Base-by-base conservation (phyloP, 1,140 invertebrate species). In the fruit fly (Drosophila melanogaster) region DNA sequence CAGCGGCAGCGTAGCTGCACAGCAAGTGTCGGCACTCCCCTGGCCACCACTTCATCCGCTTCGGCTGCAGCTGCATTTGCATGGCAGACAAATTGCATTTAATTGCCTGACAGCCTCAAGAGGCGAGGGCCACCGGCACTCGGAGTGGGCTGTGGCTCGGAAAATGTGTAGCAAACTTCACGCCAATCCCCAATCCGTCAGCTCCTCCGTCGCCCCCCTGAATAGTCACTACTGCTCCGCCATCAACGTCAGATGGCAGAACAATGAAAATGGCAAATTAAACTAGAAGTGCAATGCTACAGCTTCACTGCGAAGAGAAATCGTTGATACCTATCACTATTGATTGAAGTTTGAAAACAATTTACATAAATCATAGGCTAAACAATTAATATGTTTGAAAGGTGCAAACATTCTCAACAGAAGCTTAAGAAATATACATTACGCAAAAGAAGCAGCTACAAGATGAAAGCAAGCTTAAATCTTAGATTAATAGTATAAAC, bases 61-160 rank as follows among this genome's bases (percentile, higher is more conserved):
- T 59, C 14, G 46, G 54, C 19, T 55, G 69, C 49, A 54, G 46
- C 41, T 58, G 57, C 33, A 79, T 76, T 70, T 73, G 73, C 53
- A 58, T 69, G 49, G 56, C 43, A 61, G 70, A 77, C 81, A 81
- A 87, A 87, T 81, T 81, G 83, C 83, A 76, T 54, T 86, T 79
- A 87, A 86, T 86, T 87, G 79, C 81, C 57, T 51, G 70, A 83
- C 65, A 87, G 61, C 51, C 79, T 55, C 65, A 58, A 51, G 47
- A 83, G 60, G 37, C 58, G 33, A 50, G 51, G 30, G 57, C 40
- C 44, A 33, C 24, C 37, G 70, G 58, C 59, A 51, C 15, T 37
- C 35, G 11, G 30, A 51, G 26, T 50, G 24, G 58, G 24, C 15
- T 37, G 62, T 14, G 26, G 62, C 12, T 66, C 10, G 58, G 35